Conservation (phyloP, 2,113 vertebrate species). For the Aphelocoma coerulescens region DNA sequence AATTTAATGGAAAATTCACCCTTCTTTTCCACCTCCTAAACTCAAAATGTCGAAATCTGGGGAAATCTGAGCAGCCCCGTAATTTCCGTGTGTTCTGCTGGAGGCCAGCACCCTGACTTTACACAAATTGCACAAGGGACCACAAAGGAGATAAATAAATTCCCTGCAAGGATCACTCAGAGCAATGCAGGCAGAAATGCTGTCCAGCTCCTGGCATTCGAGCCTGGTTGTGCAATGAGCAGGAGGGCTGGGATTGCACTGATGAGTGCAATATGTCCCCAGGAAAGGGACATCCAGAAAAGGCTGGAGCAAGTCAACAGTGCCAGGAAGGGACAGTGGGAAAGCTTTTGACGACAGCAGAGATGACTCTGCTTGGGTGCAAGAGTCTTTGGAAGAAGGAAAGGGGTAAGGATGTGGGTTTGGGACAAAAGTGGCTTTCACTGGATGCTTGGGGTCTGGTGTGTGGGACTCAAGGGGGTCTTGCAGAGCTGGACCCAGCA, state of each 20-base stretch:
- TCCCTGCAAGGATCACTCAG: background rate
- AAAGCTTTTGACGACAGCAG: background rate
- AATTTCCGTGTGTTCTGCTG: background rate
- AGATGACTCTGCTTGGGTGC: background rate
- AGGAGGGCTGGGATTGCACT: background rate
- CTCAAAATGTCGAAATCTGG: background rate
- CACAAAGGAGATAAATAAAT: background rate
- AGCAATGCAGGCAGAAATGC: background rate
- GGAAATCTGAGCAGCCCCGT: background rate
- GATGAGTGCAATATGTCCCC: background rate
- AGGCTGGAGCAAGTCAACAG: background rate
- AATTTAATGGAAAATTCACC: background rate
- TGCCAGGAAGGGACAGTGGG: background rate
- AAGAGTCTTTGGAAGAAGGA: background rate
- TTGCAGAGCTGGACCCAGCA: background rate
- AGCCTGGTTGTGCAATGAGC: background rate
- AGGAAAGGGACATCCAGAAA: background rate
- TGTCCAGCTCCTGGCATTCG: rapidly evolving
- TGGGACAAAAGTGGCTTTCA: background rate
- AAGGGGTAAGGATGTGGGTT: background rate
- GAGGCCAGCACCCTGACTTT: background rate
- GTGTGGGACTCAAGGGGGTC: background rate
- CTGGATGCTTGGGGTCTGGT: background rate
- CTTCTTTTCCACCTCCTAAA: background rate
- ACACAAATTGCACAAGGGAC: background rate